These are phyloP conservation scores for Kryptolebias marmoratus DNA, from an alignment of 2,113 vertebrate genomes.

Conservation along the genomic window DNA sequence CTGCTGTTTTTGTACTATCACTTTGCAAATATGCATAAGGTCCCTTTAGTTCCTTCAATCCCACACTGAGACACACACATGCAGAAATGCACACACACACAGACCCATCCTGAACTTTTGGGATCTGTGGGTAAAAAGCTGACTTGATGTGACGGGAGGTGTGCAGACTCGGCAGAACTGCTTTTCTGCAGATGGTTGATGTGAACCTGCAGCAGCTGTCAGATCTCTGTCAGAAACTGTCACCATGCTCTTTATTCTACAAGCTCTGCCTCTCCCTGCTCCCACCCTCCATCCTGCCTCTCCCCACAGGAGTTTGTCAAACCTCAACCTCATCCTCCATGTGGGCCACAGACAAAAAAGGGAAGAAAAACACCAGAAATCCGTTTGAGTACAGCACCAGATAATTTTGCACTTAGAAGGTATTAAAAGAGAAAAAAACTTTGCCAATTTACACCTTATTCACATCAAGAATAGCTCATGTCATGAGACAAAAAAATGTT, in stretches of 20 bases:
- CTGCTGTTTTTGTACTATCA: conserved; percentile 40
- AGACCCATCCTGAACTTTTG: conserved; percentile 49
- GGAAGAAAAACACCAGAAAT: not conserved
- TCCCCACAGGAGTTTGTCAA: conserved; percentile 48
- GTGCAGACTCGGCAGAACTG: conserved; percentile 66
- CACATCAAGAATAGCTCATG: not conserved
- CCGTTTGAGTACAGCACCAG: not conserved
- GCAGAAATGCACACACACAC: conserved; percentile 33
- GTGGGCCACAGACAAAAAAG: not conserved
- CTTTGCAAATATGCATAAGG: conserved; percentile 58
- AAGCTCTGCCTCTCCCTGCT: conserved; percentile 28
- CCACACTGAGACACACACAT: conserved; percentile 22
- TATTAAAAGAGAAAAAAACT: not conserved
- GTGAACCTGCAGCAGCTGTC: conserved; percentile 72
- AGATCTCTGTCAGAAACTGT: conserved; percentile 61
- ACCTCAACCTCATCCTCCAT: conserved; percentile 25
- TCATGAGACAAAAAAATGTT: not conserved
- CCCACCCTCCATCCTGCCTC: conserved; percentile 7
- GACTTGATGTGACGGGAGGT: conserved; percentile 67
- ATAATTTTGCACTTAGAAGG: not conserved
- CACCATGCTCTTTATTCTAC: conserved; percentile 52
- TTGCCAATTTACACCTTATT: not conserved
- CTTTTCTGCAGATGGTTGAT: conserved; percentile 53
- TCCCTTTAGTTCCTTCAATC: conserved; percentile 14
- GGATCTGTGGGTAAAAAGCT: conserved; percentile 65